Conservation (phyloP, 2,888 invertebrate genomes). For the Laspeyria flexula region DNA sequence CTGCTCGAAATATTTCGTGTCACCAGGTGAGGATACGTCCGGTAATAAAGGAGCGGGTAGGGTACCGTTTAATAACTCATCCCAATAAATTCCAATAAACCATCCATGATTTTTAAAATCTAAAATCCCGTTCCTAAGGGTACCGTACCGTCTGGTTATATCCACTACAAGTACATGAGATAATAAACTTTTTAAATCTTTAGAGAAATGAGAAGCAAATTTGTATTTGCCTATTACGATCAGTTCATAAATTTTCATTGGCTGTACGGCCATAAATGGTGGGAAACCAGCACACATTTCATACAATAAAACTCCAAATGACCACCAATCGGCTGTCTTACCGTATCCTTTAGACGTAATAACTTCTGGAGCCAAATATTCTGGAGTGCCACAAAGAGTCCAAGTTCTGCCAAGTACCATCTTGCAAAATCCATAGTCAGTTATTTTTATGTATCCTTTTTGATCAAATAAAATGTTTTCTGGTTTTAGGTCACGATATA, state of each 20-base stretch:
- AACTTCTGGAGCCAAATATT: conserved; percentile 97
- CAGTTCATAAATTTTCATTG: conserved; percentile 97
- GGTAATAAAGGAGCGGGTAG: conserved; percentile 88
- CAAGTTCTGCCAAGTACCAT: conserved; percentile 91
- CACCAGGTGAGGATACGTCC: conserved; percentile 81
- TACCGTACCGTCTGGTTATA: conserved; percentile 90
- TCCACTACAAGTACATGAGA: conserved; percentile 90
- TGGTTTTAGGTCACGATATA: conserved; percentile 96
- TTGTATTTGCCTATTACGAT: conserved; percentile 96
- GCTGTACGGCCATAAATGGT: conserved; percentile 97
- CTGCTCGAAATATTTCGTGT: conserved; percentile 89
- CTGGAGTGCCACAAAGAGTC: conserved; percentile 98
- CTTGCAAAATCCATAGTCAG: conserved; percentile 98
- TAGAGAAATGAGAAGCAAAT: conserved; percentile 92
- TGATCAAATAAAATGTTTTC: conserved; percentile 95
- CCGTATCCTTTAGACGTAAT: conserved; percentile 97
- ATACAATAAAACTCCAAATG: conserved; percentile 93
- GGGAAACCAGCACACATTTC: conserved; percentile 97
- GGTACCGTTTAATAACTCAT: conserved; percentile 90
- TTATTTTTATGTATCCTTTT: conserved; percentile 92
- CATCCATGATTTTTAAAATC: conserved; percentile 97
- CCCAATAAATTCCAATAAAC: conserved; percentile 96
- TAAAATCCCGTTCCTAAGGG: conserved; percentile 93
- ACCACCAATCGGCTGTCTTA: conserved; percentile 98
- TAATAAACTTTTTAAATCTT: conserved; percentile 92